Percentiles rank a stretch among this genome's conserved stretches.
phyloP scores from a whole-genome alignment of 1,140 invertebrate species.

The Saccostrea cuccullata region DNA sequence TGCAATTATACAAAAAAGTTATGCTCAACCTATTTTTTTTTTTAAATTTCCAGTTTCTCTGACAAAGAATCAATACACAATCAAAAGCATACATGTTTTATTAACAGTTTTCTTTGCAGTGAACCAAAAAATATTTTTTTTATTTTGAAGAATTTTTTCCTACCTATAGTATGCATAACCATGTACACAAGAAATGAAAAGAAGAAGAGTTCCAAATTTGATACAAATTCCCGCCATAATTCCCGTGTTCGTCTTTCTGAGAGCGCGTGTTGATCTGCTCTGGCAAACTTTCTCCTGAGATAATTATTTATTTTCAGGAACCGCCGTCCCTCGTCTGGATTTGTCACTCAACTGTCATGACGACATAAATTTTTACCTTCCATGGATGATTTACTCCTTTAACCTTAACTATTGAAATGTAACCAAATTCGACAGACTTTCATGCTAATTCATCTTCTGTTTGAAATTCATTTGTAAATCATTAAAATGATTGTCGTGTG shows the following conservation, averaged over 20 bases:
- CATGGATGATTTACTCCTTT: constrained; percentile 1
- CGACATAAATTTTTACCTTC: constrained; percentile 18
- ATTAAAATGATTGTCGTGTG: not conserved
- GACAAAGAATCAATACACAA: not conserved
- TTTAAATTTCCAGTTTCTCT: not conserved
- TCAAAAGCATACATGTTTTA: not conserved
- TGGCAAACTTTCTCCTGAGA: not conserved
- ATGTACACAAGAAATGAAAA: constrained; percentile 9
- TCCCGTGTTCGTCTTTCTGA: constrained; percentile 14
- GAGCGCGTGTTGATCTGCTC: constrained; percentile 28
- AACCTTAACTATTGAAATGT: constrained; percentile 26
- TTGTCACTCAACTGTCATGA: constrained; percentile 18
- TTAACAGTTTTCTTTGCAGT: not conserved
- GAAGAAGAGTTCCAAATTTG: constrained; percentile 33
- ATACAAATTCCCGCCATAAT: constrained; percentile 17
- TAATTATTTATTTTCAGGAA: constrained; percentile 35
- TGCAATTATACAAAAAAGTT: not conserved
- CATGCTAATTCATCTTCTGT: not conserved
- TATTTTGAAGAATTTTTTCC: constrained; percentile 78
- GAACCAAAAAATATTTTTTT: constrained; percentile 40
- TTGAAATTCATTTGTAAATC: not conserved
- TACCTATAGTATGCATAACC: constrained; percentile 7
- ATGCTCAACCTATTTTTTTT: not conserved
- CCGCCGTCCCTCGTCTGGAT: not conserved
- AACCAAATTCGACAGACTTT: constrained; percentile 1